phyloP scores from a whole-genome alignment of 2,797 vertebrate species.

The Sebastes cheni region DNA sequence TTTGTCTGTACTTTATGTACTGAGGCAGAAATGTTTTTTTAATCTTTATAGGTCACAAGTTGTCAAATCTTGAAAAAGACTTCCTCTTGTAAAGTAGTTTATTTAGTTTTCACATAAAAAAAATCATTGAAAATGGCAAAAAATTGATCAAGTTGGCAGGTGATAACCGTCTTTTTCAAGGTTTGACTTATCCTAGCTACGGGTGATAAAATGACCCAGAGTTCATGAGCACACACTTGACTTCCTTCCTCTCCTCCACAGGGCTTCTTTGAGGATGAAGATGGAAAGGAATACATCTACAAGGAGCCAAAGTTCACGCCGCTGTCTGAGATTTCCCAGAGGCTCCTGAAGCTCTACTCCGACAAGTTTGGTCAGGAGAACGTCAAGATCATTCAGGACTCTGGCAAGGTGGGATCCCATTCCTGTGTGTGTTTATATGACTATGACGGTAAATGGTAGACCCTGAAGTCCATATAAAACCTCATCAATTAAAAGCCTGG shows the following conservation, averaged over 20 bases:
- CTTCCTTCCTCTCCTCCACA: constrained; percentile 31
- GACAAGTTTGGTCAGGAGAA: constrained; percentile 99
- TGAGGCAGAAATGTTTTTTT: not conserved
- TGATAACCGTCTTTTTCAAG: not conserved
- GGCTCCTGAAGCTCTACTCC: constrained; percentile 95
- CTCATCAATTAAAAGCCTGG: not conserved
- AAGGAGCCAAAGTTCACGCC: constrained; percentile 98
- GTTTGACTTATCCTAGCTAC: not conserved
- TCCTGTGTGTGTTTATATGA: not conserved
- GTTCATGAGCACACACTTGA: not conserved
- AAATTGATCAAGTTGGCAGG: not conserved
- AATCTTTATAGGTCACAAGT: not conserved
- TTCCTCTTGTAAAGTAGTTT: not conserved
- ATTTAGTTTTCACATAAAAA: not conserved
- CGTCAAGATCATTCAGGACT: constrained; percentile 99
- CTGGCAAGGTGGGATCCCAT: constrained; percentile 86
- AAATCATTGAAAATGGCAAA: not conserved
- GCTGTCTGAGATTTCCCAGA: constrained; percentile 96
- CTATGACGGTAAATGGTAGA: not conserved
- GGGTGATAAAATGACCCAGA: not conserved
- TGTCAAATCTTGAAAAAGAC: not conserved
- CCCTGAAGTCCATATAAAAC: not conserved
- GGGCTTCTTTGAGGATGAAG: constrained; percentile 99
- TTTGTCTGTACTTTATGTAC: not conserved
- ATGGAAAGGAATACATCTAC: constrained; percentile 99